These are phyloP conservation scores for Branchellion lobata DNA, from an alignment of 2,888 invertebrate species.

Conservation along the genomic window DNA sequence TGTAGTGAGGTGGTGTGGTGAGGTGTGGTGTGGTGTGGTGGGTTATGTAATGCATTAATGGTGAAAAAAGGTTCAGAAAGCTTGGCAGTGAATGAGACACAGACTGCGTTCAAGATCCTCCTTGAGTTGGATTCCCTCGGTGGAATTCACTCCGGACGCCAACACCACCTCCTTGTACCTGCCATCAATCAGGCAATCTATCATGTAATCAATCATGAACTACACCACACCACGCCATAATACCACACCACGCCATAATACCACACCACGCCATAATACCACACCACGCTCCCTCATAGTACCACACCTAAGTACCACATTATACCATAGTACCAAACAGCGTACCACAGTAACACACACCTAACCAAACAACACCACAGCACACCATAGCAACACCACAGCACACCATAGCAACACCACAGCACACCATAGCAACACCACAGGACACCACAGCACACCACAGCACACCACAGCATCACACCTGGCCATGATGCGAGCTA, in stretches of 20 bases:
- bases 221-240: too few species aligned
- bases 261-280: neutral
- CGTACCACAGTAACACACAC: neutral
- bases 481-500: slow-evolving; percentile 73
- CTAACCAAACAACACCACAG: neutral
- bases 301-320: neutral
- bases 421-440: neutral
- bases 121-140: slow-evolving; percentile 62
- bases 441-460: neutral
- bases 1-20: too few species aligned
- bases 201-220: too few species aligned
- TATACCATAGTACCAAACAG: neutral
- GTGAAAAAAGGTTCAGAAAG: too few species aligned
- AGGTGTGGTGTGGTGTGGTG: too few species aligned
- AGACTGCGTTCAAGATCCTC: slow-evolving; percentile 59
- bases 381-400: neutral
- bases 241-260: too few species aligned
- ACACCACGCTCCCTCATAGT: neutral
- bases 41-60: too few species aligned
- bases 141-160: slow-evolving; percentile 66
- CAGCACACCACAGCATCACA: neutral
- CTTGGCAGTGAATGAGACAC: too few species aligned
- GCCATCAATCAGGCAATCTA: neutral
- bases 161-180: slow-evolving; percentile 71
- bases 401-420: neutral